Conservation (phyloP, 1,140 invertebrate species). For the Drosophila micromelanica region DNA sequence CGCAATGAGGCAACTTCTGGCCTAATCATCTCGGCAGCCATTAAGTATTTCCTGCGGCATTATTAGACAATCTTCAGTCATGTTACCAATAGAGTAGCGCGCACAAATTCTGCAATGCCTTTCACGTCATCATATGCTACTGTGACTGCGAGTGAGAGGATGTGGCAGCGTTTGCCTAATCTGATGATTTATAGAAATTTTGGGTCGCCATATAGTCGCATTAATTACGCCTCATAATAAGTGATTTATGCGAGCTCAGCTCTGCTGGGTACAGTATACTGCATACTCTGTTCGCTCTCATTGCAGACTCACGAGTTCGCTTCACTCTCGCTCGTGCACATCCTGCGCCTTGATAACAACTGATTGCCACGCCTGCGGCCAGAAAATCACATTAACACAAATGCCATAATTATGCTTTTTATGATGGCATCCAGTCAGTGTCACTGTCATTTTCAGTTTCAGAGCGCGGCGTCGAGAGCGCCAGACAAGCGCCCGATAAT, state of each 20-base stretch:
- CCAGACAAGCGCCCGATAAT: conserved; percentile 23
- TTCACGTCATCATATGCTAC: conserved; percentile 45
- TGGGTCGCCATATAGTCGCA: conserved; percentile 77
- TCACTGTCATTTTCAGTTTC: conserved; percentile 17
- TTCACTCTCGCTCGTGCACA: conserved; percentile 35
- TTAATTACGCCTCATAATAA: conserved; percentile 81
- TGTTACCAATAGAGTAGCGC: conserved; percentile 29
- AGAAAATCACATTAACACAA: conserved; percentile 72
- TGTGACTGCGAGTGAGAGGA: conserved; percentile 1
- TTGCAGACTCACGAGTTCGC: conserved; percentile 15
- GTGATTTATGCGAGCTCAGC: conserved; percentile 74
- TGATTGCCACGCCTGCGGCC: conserved; percentile 57
- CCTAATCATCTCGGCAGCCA: conserved; percentile 42
- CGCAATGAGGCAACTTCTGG: conserved; percentile 32
- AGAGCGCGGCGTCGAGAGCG: background rate
- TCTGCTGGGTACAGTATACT: conserved; percentile 7
- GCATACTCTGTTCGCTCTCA: background rate
- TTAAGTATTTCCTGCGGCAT: conserved; percentile 50
- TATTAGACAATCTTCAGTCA: conserved; percentile 51
- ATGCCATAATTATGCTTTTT: conserved; percentile 69
- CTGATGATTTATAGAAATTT: conserved; percentile 80
- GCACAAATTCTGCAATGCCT: conserved; percentile 18
- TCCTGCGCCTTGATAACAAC: conserved; percentile 43
- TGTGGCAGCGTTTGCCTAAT: conserved; percentile 68
- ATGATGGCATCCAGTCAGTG: conserved; percentile 47